phyloP scores from a whole-genome alignment of 2,888 invertebrate genomes.

The Parnassius apollo region DNA sequence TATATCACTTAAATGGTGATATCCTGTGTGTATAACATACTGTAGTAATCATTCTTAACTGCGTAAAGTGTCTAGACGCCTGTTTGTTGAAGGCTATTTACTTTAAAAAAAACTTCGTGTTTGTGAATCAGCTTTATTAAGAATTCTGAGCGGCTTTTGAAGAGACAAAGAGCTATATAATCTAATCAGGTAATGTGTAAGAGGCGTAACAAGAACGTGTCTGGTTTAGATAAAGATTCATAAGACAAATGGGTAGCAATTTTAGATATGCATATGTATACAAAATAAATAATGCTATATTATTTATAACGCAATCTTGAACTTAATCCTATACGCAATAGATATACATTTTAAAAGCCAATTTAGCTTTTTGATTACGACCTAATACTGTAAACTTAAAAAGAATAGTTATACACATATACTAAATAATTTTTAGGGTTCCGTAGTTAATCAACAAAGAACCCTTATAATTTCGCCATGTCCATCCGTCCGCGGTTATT shows the following conservation, averaged over 20 bases:
- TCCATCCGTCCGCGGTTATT: too few species aligned
- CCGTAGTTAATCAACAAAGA: too few species aligned
- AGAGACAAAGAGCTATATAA: conserved; percentile 20
- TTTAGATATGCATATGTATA: too few species aligned
- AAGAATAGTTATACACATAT: too few species aligned
- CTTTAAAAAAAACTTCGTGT: conserved; percentile 14
- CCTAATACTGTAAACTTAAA: too few species aligned
- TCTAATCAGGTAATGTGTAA: conserved; percentile 21
- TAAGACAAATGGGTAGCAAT: conserved; percentile 6
- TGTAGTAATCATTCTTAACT: conserved; percentile 11
- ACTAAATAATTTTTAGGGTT: too few species aligned
- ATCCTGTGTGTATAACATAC: conserved; percentile 12
- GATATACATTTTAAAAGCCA: too few species aligned
- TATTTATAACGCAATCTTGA: too few species aligned
- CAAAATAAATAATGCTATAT: too few species aligned
- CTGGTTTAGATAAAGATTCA: conserved; percentile 12
- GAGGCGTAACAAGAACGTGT: conserved; percentile 21
- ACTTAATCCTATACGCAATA: too few species aligned
- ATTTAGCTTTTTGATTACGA: too few species aligned
- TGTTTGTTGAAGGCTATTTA: conserved; percentile 24
- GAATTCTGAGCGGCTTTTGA: conserved; percentile 22
- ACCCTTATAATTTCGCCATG: too few species aligned
- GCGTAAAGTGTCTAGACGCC: conserved; percentile 16
- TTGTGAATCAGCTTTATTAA: conserved; percentile 23
- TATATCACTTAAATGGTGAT: conserved; percentile 7